Conservation (phyloP, 2,113 vertebrate species). For the Ia io region DNA sequence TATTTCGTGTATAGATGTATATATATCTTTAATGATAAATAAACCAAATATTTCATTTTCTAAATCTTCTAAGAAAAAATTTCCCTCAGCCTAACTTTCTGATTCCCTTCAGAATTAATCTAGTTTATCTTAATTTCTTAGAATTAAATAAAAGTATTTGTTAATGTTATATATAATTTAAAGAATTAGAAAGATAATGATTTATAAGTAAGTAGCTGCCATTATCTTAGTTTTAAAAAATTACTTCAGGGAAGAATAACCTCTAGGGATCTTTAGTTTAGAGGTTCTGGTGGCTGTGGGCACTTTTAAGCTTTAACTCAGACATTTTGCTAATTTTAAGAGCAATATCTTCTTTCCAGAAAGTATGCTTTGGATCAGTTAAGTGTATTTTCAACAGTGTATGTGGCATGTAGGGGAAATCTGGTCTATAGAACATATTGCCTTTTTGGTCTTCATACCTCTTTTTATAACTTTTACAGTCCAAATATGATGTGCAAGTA, state of each 20-base stretch:
- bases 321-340: background rate
- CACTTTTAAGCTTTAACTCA: background rate
- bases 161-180: background rate
- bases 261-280: background rate
- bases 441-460: background rate
- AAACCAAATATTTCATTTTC: background rate
- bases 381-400: background rate
- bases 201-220: background rate
- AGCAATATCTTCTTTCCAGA: background rate
- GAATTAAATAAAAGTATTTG: constrained; percentile 12
- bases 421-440: background rate
- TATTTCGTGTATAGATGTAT: background rate
- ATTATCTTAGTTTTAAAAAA: constrained; percentile 45
- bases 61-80: background rate
- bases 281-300: background rate
- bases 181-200: background rate
- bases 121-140: background rate
- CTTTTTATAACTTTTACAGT: background rate
- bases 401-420: background rate
- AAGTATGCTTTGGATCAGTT: background rate
- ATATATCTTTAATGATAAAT: background rate
- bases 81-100: background rate
- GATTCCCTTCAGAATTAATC: background rate
- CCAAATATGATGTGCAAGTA: background rate
- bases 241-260: background rate